Base-by-base conservation (phyloP, 2,797 vertebrate species). In the Sparus aurata region DNA sequence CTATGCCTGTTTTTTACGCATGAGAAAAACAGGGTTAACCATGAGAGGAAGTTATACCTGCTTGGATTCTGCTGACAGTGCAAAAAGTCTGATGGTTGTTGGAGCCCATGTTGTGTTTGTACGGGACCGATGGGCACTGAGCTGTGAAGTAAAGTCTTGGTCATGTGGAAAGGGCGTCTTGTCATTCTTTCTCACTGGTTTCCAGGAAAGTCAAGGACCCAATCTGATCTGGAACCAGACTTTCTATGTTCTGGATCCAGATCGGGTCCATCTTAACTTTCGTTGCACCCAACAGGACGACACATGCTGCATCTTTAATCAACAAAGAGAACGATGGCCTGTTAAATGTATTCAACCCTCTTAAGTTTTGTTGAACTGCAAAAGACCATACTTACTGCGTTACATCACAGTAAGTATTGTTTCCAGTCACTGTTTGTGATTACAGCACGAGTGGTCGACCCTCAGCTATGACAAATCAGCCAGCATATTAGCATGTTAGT, bases 91-190 rank as follows among this genome's bases (percentile, higher is more conserved):
- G 84, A 68, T 75, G 82, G 55, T 63, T 64, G 66, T 82, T 63
- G 80, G 63, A 64, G 79, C 71, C 77, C 61, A 52, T 73, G 75
- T 75, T 79, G 80, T 85, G 78, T 82, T 73, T 86, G 80, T 86
- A 18, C 17, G 61, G 82, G 65, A 69, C 62, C 27, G 53, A 71
- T 55, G 80, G 82, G 74, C 88, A 77, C 80, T 84, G 79, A 88
- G 82, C 82, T 86, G 80, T 90, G 83, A 90, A 94, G 89, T 93
- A 92, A 94, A 93, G 84, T 91, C 83, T 80, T 89, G 88, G 87
- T 90, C 79, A 80, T 85, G 86, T 91, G 63, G 20, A 27, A 60
- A 18, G 0, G 12, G 47, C 0, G 47, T 87, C 79, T 50, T 84
- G 83, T 91, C 63, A 0, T 90, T 83, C 2, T 84, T 91, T 64